Base-by-base conservation (phyloP, 2,797 vertebrate genomes). In the Tadarida brasiliensis region DNA sequence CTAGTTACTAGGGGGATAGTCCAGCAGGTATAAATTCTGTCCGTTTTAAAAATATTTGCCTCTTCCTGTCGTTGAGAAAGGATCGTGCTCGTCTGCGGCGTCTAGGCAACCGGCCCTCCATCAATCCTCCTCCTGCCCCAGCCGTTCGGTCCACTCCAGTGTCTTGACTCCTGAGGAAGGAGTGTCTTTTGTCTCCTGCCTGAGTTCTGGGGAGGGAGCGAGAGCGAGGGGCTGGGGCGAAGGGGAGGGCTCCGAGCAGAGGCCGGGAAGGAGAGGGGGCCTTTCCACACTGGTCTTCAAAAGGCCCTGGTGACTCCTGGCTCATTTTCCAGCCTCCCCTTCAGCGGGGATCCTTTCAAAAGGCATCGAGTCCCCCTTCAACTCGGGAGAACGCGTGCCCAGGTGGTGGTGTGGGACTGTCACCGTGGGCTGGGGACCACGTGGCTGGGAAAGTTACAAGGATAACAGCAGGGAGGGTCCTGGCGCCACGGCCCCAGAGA, bases 141-240 rank as follows among this genome's bases (percentile, higher is more conserved):
- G 39, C 85, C 97, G 87, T 76, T 71, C 87, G 77, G 93, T 91
- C 97, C 90, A 83, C 97, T 86, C 88, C 94, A 97, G 59, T 95
- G 95, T 89, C 78, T 95, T 97, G 96, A 97, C 98, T 98, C 97
- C 93, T 82, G 96, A 89, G 92, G 91, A 87, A 94, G 89, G 92
- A 89, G 67, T 96, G 85, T 97, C 95, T 95, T 98, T 98, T 98
- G 97, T 98, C 97, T 97, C n/a, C 89, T 96, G 65, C 92, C 95
- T 95, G 95, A 96, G 93, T 97, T 98, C 94, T 98, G 96, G 97
- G 96, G 97, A 98, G 82, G 71, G 96, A 95, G 97, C 26, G 89
- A 97, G 97, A 96, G 95, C 88, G 91, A 96, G 97, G 88, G 98
- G 76, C 39, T 80, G 97, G 97, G 95, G 96, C 92, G 92, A 97